Base-by-base conservation (phyloP, 2,888 invertebrate species). In the Andrena bicolor region DNA sequence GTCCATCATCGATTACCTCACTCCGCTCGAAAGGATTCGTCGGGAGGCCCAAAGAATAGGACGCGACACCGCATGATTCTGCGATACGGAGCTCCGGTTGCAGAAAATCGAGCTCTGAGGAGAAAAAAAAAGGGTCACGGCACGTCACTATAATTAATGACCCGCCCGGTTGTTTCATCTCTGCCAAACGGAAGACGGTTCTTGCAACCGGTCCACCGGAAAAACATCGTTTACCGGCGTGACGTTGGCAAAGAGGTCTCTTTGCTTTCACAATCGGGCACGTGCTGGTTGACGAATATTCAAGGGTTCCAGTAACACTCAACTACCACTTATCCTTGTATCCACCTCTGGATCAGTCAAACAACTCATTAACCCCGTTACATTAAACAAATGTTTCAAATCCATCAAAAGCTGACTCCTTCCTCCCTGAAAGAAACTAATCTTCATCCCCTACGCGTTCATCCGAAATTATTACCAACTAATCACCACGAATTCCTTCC, bases 131-230 rank as follows among this genome's bases (percentile, higher is more conserved):
- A 80, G 65, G 76, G 69, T 83, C 73, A 83, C 78, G 84, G 78
- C 63, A 79, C 69, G 89, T 82, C 88, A 80, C 64, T 74, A 76
- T 88, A 88, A 88, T 88, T 88, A 88, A 88, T 89, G 88, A 86
- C 65, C 78, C 41, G 60, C 56, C 64, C 60, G 82, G 71, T 88
- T 88, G 87, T 88, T 88, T 88, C 86, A 88, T 58, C 6, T 65
- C 20, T 53, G 65, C 78, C 73, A 63, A 80, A 81, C 71, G 84
- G 72, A 78, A 41, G 73, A 86, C 28, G 81, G 76, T 80, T 78
- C 80, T 78, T 80, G 79, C 68, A 61, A 58, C 49, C 75, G n/a
- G 63, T 53, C 49, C 63, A 65, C 76, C 78, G 83, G 84, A 85
- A 89, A 82, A 80, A 76, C 80, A 85, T 85, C 88, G 86, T 88